Conservation (phyloP, 2,888 invertebrate species). For the Rotaria magnacalcarata region DNA sequence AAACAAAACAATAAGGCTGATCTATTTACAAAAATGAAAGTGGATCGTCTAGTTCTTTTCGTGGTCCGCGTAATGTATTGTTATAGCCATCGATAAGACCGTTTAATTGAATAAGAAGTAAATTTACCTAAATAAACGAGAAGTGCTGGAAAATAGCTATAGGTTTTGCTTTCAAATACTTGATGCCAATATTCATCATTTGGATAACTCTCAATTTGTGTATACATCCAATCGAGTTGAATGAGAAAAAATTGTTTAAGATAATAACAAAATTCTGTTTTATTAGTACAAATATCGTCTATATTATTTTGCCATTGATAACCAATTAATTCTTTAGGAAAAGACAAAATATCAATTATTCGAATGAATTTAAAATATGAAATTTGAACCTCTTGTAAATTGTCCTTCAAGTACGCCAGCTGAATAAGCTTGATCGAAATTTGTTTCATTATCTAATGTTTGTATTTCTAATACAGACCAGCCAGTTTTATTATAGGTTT, state of each 20-base stretch:
- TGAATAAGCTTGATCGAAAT: slow-evolving; percentile 76
- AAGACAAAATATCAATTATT: background rate
- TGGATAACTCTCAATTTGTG: slow-evolving; percentile 62
- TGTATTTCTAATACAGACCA: slow-evolving; percentile 78
- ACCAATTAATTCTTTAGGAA: slow-evolving; percentile 70
- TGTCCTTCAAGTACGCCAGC: slow-evolving; percentile 80
- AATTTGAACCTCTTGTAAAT: slow-evolving; percentile 62
- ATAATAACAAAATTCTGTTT: slow-evolving; percentile 65
- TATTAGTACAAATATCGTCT: slow-evolving; percentile 63
- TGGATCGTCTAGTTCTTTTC: slow-evolving; percentile 32
- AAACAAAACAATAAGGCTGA: background rate
- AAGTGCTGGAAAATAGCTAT: too few species aligned
- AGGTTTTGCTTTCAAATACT: slow-evolving; percentile 58
- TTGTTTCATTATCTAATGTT: slow-evolving; percentile 70
- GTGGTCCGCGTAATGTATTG: slow-evolving; percentile 46
- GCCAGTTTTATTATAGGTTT: slow-evolving; percentile 19
- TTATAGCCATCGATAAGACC: slow-evolving; percentile 74
- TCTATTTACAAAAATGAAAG: background rate
- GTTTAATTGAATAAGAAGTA: slow-evolving; percentile 73
- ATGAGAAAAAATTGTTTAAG: slow-evolving; percentile 67
- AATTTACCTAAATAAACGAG: slow-evolving; percentile 59
- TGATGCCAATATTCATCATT: slow-evolving; percentile 78
- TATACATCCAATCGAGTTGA: slow-evolving; percentile 66
- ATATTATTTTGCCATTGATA: slow-evolving; percentile 73
- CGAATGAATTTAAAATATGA: background rate